These are phyloP conservation scores for Zingel zingel DNA, from an alignment of 2,113 vertebrate species.

Conservation along the genomic window DNA sequence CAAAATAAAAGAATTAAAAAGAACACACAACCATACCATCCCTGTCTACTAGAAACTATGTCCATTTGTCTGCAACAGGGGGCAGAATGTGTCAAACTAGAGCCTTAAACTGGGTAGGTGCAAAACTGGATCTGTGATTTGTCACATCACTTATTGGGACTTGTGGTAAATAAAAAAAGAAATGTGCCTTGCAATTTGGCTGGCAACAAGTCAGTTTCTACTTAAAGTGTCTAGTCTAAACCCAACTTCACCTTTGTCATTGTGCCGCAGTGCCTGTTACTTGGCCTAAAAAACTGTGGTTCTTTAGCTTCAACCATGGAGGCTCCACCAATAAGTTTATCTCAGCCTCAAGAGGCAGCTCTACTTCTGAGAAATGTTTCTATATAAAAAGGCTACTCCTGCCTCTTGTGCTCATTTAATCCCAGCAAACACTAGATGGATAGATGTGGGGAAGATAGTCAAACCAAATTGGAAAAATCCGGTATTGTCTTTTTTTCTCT, in stretches of 20 bases:
- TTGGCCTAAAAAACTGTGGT: slow-evolving; percentile 1
- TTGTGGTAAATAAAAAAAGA: neutral
- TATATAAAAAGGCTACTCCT: neutral
- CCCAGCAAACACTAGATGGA: slow-evolving; percentile 8
- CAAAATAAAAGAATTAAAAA: neutral
- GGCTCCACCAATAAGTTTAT: neutral
- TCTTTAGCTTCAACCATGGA: neutral
- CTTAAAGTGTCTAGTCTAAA: neutral
- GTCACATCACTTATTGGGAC: no score
- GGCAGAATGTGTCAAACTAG: neutral
- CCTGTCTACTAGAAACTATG: neutral
- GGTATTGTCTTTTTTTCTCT: slow-evolving; percentile 6
- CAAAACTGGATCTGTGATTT: neutral
- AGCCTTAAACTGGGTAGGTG: no score
- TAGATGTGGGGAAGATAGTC: slow-evolving; percentile 21
- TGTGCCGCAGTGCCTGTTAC: neutral
- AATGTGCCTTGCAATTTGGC: neutral
- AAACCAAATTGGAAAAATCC: slow-evolving; percentile 38
- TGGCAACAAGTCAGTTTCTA: neutral
- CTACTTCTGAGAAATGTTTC: slow-evolving; percentile 16
- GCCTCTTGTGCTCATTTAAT: slow-evolving; percentile 28
- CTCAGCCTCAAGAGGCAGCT: neutral
- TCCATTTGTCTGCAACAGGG: neutral
- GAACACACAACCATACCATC: neutral
- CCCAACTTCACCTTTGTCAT: neutral